Conservation (phyloP, 2,888 invertebrate genomes). For the Eristalinus aeneus region DNA sequence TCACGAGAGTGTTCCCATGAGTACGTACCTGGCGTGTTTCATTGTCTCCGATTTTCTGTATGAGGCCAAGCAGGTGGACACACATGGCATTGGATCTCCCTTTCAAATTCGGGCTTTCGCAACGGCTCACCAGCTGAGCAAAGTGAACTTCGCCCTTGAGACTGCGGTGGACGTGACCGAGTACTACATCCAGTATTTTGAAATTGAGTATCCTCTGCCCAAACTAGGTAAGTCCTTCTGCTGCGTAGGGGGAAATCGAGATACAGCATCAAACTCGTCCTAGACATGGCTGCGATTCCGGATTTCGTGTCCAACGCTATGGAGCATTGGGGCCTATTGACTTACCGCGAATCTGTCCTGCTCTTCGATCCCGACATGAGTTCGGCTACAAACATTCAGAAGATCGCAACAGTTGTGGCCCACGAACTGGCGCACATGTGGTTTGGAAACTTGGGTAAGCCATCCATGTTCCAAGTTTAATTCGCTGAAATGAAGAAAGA, state of each 20-base stretch:
- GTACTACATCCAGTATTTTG: conserved; percentile 91
- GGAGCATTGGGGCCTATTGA: conserved; percentile 97
- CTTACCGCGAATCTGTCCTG: conserved; percentile 92
- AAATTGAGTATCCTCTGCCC: conserved; percentile 91
- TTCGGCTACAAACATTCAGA: conserved; percentile 88
- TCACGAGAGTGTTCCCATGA: conserved; percentile 92
- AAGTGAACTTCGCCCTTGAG: conserved; percentile 88
- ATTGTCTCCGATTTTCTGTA: conserved; percentile 92
- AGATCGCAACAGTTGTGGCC: conserved; percentile 89
- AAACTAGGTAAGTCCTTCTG: conserved; percentile 87
- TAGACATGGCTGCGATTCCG: conserved; percentile 79
- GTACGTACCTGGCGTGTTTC: conserved; percentile 95
- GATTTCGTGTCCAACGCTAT: conserved; percentile 87
- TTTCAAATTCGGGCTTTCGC: conserved; percentile 88
- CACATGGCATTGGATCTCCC: conserved; percentile 82
- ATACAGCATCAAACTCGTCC: conserved; percentile 55
- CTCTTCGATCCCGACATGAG: conserved; percentile 88
- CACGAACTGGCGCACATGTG: conserved; percentile 98
- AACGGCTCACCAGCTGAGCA: conserved; percentile 86
- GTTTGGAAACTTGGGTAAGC: conserved; percentile 91
- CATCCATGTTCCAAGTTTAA: not conserved
- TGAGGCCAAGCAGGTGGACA: conserved; percentile 81
- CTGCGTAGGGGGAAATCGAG: too few species aligned
- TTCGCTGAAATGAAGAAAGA: not conserved
- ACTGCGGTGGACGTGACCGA: conserved; percentile 88